Evolutionary conservation across 2,797 vertebrate species (phyloP).

Genomic region (Momotus momota): DNA sequence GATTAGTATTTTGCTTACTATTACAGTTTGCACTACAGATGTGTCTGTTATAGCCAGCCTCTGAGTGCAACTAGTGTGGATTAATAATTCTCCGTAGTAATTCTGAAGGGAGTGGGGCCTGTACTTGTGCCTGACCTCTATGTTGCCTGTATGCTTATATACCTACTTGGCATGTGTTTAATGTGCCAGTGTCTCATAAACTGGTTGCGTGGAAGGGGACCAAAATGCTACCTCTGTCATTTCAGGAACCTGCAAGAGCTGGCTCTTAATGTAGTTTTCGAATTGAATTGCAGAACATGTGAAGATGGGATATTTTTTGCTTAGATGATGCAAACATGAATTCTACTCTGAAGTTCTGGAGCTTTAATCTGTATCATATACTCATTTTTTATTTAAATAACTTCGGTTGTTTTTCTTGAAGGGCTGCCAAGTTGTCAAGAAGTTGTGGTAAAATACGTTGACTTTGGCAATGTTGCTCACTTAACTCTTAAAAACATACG

Average conservation of each 20-base stretch:
- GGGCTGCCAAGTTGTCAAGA: constrained; percentile 81
- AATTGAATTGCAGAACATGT: neutral
- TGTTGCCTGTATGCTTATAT: neutral
- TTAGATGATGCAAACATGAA: neutral
- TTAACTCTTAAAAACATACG: constrained; percentile 83
- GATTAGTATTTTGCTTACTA: neutral
- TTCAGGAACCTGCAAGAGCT: neutral
- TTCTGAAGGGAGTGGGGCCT: rapidly evolving
- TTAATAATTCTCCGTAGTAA: neutral
- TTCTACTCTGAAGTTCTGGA: neutral
- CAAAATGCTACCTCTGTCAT: neutral
- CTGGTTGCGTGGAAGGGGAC: neutral
- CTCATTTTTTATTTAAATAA: neutral
- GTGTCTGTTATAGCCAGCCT: neutral
- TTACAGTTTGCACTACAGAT: neutral
- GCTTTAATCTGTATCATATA: neutral
- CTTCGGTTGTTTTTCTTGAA: constrained; percentile 63
- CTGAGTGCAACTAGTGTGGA: neutral
- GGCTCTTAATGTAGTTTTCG: rapidly evolving
- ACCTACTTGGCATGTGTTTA: neutral
- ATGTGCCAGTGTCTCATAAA: neutral
- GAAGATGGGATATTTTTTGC: rapidly evolving
- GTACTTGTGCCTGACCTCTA: neutral
- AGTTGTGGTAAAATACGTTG: constrained; percentile 88
- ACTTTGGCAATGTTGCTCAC: constrained; percentile 84